These are phyloP conservation scores for Bombus picipes DNA, from an alignment of 1,140 invertebrate species.

Conservation along the genomic window DNA sequence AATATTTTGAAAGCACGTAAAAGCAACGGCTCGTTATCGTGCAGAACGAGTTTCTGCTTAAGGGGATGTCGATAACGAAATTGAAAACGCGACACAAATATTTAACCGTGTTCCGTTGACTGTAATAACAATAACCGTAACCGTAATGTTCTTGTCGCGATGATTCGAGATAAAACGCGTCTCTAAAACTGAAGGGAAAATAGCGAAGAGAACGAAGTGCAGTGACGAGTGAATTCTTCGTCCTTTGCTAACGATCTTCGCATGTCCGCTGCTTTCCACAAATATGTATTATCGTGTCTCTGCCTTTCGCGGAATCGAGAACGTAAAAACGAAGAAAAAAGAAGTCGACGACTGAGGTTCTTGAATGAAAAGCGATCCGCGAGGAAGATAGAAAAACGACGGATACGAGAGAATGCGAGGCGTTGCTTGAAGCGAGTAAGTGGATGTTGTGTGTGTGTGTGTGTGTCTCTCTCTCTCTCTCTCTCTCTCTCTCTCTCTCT, in stretches of 20 bases:
- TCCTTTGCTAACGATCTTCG: too few relatives aligned
- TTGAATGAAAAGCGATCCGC: neutral
- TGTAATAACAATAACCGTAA: neutral
- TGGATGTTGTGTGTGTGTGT: too few relatives aligned
- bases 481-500: too few relatives aligned
- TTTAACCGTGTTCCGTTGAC: neutral
- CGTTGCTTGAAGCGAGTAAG: neutral
- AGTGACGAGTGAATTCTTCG: neutral
- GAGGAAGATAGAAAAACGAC: neutral
- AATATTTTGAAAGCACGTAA: neutral
- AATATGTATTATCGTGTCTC: constrained; percentile 6
- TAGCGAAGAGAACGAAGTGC: neutral
- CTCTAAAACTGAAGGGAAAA: neutral
- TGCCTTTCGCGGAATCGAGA: neutral
- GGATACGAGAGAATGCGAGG: too few relatives aligned
- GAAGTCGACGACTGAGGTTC: neutral
- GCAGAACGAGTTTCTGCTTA: neutral
- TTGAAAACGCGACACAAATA: neutral
- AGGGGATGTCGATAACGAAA: neutral
- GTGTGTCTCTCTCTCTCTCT: too few relatives aligned
- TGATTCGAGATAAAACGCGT: neutral
- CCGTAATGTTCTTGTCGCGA: neutral
- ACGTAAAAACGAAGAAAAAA: neutral
- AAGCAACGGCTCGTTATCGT: neutral
- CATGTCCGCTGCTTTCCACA: neutral